Conservation (phyloP, 2,888 invertebrate species). For the Eretmocerus hayati region DNA sequence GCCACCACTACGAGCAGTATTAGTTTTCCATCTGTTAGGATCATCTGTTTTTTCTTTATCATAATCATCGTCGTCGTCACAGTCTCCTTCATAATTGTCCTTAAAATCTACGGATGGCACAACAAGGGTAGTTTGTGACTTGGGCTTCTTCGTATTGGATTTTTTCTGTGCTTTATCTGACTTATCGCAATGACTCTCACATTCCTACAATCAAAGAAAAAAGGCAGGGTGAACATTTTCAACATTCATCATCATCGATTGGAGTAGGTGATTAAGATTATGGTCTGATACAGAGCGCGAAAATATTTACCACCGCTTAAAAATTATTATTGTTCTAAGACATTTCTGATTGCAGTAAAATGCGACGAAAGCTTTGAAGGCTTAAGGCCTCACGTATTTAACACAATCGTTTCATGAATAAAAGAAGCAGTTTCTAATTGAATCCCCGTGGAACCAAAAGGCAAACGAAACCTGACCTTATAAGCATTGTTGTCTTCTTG, state of each 20-base stretch:
- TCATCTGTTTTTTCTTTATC: constrained; percentile 36
- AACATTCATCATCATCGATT: too few relatives aligned
- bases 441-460: too few relatives aligned
- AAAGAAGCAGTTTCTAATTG: too few relatives aligned
- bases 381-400: too few relatives aligned
- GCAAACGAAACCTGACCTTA: constrained; percentile 24
- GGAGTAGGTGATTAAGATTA: too few relatives aligned
- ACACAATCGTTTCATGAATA: too few relatives aligned
- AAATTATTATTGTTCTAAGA: too few relatives aligned
- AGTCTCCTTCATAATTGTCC: constrained; percentile 49
- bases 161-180: constrained; percentile 38
- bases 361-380: too few relatives aligned
- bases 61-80: constrained; percentile 45
- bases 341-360: too few relatives aligned
- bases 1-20: constrained; percentile 34
- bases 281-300: too few relatives aligned
- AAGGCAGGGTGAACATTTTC: background rate
- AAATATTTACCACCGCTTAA: too few relatives aligned
- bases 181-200: constrained; percentile 38
- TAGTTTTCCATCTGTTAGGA: constrained; percentile 42
- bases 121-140: constrained; percentile 30
- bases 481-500: constrained; percentile 50
- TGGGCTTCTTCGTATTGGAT: constrained; percentile 35
- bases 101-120: constrained; percentile 43
- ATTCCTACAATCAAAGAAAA: constrained; percentile 24